These are phyloP conservation scores for Apocrypta bakeri DNA, from an alignment of 1,140 invertebrate genomes.

Conservation along the genomic window DNA sequence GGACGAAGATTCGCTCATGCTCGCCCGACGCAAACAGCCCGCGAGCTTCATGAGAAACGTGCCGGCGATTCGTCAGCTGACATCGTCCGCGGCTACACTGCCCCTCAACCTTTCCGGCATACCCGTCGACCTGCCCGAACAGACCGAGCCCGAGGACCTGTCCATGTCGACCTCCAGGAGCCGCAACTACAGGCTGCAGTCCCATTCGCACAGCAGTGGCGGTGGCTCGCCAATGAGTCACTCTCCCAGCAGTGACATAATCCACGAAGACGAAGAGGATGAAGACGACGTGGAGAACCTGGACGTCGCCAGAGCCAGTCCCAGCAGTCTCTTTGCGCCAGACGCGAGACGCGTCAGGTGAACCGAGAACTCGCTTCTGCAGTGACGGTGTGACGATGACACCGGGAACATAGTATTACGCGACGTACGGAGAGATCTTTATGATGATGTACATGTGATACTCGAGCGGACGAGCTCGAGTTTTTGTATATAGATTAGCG, in stretches of 20 bases:
- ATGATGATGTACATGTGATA: neutral
- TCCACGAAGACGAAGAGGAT: conserved; percentile 64
- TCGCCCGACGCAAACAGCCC: conserved; percentile 60
- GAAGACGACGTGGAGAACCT: conserved; percentile 47
- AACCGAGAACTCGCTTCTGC: neutral
- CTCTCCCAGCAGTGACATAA: conserved; percentile 61
- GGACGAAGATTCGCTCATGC: conserved; percentile 54
- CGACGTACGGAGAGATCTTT: neutral
- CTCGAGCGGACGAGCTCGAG: neutral
- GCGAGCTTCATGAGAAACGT: conserved; percentile 46
- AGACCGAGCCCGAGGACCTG: conserved; percentile 92
- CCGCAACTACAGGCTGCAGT: conserved; percentile 55
- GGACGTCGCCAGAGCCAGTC: conserved; percentile 59
- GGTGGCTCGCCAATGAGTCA: conserved; percentile 64
- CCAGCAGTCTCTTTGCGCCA: conserved; percentile 61
- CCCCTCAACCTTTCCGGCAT: conserved; percentile 65
- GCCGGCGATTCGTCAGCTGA: neutral
- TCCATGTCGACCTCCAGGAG: conserved; percentile 75
- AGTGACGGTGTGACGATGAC: neutral
- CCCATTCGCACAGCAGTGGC: conserved; percentile 64
- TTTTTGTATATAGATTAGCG: neutral
- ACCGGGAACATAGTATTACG: conserved; percentile 1
- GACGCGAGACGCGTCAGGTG: conserved; percentile 36
- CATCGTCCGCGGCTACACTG: conserved; percentile 49
- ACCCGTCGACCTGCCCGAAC: conserved; percentile 79